Base-by-base conservation (phyloP, 2,113 vertebrate genomes). In the Poicephalus gulielmi region DNA sequence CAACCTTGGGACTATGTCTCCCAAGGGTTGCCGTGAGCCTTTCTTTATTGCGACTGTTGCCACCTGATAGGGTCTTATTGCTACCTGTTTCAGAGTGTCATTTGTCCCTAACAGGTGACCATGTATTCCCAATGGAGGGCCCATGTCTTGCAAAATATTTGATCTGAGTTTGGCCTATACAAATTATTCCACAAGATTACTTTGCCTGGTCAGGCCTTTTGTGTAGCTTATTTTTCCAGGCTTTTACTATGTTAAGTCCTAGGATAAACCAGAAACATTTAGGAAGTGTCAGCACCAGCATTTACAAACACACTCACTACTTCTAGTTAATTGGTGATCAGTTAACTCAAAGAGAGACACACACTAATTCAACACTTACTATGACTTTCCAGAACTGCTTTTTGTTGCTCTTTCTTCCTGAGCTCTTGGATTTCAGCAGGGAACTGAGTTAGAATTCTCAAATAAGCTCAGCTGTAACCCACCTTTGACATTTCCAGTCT, bases 291-390 rank as follows among this genome's bases (percentile, higher is more conserved):
- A 63, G 77, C 30, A 71, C 43, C 44, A 79, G 13, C 70, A 39
- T 71, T 92, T 76, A 69, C 60, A 62, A 47, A 93, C 60, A 17
- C 17, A n/a, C 17, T 90, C 73, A 18, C 57, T 44, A 68, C 47
- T 90, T 90, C 30, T 31, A 30, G 73, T 93, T 93, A 94, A 92
- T 83, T 84, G 73, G 71, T 95, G 59, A 95, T 44, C 31, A 84
- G 52, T 93, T 95, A 92, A 96, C 83, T 85, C 2, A 0, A 88
- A 87, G 95, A 92, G 71, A 75, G 69, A 84, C 83, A 57, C 19
- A 27, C 35, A 30, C 24, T 71, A 55, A 77, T 46, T 31, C 50
- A 75, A 49, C 41, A 9, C 43, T 69, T 67, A 35, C 7, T 47
- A 5, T 47, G 57, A 83, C 52, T 76, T 87, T 73, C 41, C 64